Evolutionary conservation across 35 echinoderm and acorn worm species (phyloP), one percentile per base, ranked within the genome.

Genomic region (Stichopus chloronotus): DNA sequence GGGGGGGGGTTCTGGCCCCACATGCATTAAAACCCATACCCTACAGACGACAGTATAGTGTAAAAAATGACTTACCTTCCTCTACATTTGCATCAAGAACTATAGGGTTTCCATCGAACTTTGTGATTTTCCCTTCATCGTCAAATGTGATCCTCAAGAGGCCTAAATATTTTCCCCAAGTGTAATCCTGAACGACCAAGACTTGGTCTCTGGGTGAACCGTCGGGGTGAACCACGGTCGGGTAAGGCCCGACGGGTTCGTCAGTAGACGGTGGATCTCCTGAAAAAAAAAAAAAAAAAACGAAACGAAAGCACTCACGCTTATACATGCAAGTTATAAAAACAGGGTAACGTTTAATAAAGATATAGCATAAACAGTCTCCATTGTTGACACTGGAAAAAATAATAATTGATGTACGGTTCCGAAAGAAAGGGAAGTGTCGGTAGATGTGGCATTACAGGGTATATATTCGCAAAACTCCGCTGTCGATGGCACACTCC

Each of bases 91-190:
- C 57, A 76, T 94, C 63, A 4, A 94, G 30, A 12, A 78, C 52
- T 9, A 94, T 94, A 7, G 93, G 93, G 82, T 94, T 94, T 52
- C 93, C 93, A 53, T 63, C 12, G 20, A 53, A 94, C 9, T 59
- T 2, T 1, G 87, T 94, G 8, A 94, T 20, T 61, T 83, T 80
- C 4, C 93, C 93, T 25, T 79, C 57, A 22, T 81, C 86, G 30
- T 94, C 86, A 57, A 94, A 94, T 25, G 87, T 90, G 57, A 94
- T 87, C 6, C 82, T 52, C 4, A 94, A 59, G 52, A 89, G 78
- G 4, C 93, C 93, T 3, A 94, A 87, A 52, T 94, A 94, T 54
- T 94, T 94, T 8, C 93, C 93, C 74, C 69, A 94, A 0, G 93
- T 78, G 17, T 63, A 94, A 20, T 81, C 87, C 57, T 94, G 93